Evolutionary conservation across 2,113 vertebrate species (phyloP).

Genomic region (Heptranchias perlo): DNA sequence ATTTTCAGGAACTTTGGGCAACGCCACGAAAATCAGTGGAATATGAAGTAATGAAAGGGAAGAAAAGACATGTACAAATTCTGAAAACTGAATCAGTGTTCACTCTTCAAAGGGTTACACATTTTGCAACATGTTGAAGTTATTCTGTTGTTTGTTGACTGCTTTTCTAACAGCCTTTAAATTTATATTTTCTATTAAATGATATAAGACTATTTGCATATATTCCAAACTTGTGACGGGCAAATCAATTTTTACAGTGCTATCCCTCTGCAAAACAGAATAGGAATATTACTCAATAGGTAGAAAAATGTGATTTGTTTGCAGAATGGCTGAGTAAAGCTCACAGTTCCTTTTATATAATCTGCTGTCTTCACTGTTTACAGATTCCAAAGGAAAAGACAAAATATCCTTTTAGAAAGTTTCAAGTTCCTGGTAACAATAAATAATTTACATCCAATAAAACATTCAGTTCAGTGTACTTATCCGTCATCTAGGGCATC

Average conservation of each 20-base stretch:
- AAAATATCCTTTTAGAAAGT: too few species aligned
- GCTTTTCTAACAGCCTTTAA: neutral
- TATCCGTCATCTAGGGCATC: neutral
- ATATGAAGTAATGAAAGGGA: neutral
- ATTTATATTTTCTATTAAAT: neutral
- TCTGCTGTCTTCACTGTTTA: neutral
- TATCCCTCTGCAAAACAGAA: neutral
- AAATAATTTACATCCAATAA: neutral
- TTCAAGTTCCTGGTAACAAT: neutral
- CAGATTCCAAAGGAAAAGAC: neutral
- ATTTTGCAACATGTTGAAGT: neutral
- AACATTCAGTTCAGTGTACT: neutral
- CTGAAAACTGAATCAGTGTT: neutral
- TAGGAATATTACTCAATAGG: neutral
- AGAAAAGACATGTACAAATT: neutral
- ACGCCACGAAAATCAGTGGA: neutral
- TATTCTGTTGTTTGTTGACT: neutral
- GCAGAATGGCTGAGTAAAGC: neutral
- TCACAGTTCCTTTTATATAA: neutral
- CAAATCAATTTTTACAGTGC: neutral
- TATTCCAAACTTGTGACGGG: neutral
- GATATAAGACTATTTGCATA: neutral
- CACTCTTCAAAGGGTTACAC: neutral
- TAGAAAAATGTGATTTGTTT: neutral
- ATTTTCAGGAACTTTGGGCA: neutral